Conservation (phyloP, 2,113 vertebrate genomes). For the Marmota flaviventris region DNA sequence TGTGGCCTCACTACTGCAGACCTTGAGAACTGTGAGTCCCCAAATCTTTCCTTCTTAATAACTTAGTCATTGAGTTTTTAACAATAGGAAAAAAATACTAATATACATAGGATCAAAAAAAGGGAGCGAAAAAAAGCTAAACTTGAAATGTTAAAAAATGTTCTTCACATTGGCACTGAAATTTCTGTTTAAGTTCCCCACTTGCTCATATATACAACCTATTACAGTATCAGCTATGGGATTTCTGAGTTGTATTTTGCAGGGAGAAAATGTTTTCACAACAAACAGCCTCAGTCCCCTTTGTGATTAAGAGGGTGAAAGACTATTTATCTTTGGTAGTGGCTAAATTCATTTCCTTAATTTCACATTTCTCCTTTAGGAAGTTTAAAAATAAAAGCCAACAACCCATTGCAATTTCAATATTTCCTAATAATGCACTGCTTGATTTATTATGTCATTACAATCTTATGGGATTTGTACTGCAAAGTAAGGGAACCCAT, state of each 20-base stretch:
- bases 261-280: not conserved
- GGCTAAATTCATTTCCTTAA: slow-evolving; percentile 62
- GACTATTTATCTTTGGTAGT: not conserved
- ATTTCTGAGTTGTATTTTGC: not conserved
- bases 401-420: slow-evolving; percentile 39
- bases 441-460: slow-evolving; percentile 83
- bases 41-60: not conserved
- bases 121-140: not conserved
- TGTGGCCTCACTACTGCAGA: rapidly evolving
- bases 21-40: not conserved
- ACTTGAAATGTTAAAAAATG: not conserved
- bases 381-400: slow-evolving; percentile 84
- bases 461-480: slow-evolving; percentile 79
- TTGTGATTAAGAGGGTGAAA: not conserved
- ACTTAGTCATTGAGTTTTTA: not conserved
- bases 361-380: slow-evolving; percentile 74
- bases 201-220: not conserved
- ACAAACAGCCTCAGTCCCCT: not conserved
- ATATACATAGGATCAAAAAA: not conserved
- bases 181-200: not conserved
- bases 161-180: not conserved
- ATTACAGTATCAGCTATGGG: too few species aligned
- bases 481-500: slow-evolving; percentile 67
- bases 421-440: slow-evolving; percentile 52
- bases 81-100: not conserved